Base-by-base conservation (phyloP, 2,113 vertebrate genomes). In the Aphelocoma coerulescens region DNA sequence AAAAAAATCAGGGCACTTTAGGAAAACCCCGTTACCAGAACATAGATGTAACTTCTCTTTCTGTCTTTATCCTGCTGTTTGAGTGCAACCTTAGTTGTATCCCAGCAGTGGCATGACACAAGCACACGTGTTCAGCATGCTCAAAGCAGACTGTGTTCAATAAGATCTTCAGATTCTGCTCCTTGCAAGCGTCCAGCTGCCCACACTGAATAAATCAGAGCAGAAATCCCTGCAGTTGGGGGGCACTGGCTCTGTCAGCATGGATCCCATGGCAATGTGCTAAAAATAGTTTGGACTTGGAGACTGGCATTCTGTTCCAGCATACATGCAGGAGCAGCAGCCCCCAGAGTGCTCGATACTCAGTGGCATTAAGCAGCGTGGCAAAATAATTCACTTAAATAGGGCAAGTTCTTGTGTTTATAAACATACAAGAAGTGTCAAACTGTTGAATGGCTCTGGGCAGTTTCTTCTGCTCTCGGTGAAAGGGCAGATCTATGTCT, bases 331-430 rank as follows among this genome's bases (percentile, higher is more conserved):
- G 62, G 16, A 58, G 49, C 92, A 57, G 1, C 54, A 72, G 74
- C 72, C 77, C 71, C 37, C 4, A 35, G 77, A 85, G 73, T 26
- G 0, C 75, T 88, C 1, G 0, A 89, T 96, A 95, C 51, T 88
- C 93, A 84, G 97, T 96, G 96, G 91, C 95, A 95, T 96, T 93
- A 94, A 96, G 51, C 68, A 54, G 35, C 3, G 3, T 78, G 85
- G 78, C 88, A 93, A 73, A 89, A 54, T n/a, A 93, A 78, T 89
- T 94, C 58, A 9, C 61, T 81, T 86, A 3, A 86, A 96, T 97
- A 96, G 96, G 92, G 87, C 85, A 91, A 85, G 65, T 67, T 85
- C 68, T 48, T 95, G 57, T 82, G 51, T 93, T 88, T 79, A 24
- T 86, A 95, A 91, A 91, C 79, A 39, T 24, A 14, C 27, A 80